Evolutionary conservation across 2,797 vertebrate species (phyloP).

Genomic region (Rhynchonycteris naso): DNA sequence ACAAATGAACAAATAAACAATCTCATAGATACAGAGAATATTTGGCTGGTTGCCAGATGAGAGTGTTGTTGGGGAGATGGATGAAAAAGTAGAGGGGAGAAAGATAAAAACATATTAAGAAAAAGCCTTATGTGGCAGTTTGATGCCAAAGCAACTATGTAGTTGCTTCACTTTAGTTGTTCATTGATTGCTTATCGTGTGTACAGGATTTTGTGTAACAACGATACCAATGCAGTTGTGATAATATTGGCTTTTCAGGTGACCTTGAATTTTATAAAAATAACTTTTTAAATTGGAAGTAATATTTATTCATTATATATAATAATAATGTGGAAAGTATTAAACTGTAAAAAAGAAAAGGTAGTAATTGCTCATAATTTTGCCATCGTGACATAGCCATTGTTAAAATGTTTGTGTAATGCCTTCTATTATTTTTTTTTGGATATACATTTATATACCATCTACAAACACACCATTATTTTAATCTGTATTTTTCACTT

Average conservation of each 20-base stretch:
- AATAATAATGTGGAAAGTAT: background rate
- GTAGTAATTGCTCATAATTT: background rate
- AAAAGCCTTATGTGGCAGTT: background rate
- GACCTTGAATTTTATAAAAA: background rate
- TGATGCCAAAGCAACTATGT: background rate
- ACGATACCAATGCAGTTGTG: background rate
- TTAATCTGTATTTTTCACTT: conserved; percentile 24
- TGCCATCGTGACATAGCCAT: background rate
- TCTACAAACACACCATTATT: background rate
- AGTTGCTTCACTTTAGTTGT: too few species aligned
- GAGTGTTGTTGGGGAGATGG: background rate
- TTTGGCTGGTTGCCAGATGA: background rate
- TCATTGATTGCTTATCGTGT: too few species aligned
- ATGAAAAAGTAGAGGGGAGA: background rate
- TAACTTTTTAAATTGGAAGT: background rate
- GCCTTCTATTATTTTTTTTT: background rate
- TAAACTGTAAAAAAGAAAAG: background rate
- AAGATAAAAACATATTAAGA: background rate
- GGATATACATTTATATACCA: background rate
- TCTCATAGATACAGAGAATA: background rate
- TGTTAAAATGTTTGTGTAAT: background rate
- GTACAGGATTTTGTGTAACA: background rate
- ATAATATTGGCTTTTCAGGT: background rate
- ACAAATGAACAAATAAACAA: background rate
- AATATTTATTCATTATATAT: background rate